Percentiles rank a stretch among this genome's conserved stretches.
Conservation (phyloP, 2,797 vertebrate genomes). For the Syngnathus acus region DNA sequence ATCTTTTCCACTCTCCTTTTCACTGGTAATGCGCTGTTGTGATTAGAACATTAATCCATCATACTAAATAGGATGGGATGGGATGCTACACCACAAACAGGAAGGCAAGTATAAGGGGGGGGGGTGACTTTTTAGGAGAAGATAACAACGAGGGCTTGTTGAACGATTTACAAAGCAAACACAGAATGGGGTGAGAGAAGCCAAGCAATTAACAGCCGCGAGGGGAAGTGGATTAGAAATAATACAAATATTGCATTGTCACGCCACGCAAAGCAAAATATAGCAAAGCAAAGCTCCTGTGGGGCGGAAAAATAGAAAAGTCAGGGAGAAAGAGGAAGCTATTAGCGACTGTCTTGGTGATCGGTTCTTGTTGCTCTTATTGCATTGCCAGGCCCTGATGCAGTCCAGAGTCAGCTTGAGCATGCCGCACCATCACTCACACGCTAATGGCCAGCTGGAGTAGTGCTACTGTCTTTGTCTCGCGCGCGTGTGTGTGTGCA, state of each 20-base stretch:
- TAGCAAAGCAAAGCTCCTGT: conserved; percentile 4
- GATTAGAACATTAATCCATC: conserved; percentile 4
- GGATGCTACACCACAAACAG: conserved; percentile 7
- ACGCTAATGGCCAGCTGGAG: conserved; percentile 29
- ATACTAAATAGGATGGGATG: not conserved
- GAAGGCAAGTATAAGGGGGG: conserved; percentile 4
- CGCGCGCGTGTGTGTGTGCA: not conserved
- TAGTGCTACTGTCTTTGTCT: not conserved
- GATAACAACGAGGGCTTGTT: not conserved
- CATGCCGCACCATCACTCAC: conserved; percentile 37
- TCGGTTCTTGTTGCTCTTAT: conserved; percentile 26
- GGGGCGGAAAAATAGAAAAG: conserved; percentile 7
- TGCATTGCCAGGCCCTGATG: conserved; percentile 17
- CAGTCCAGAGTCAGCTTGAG: conserved; percentile 35
- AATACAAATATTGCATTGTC: conserved; percentile 21
- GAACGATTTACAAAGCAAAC: conserved; percentile 8
- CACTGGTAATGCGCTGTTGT: not conserved
- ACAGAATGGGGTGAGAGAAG: conserved; percentile 3
- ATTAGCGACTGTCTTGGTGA: conserved; percentile 25
- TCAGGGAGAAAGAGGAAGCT: conserved; percentile 1
- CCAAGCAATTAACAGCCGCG: conserved; percentile 29
- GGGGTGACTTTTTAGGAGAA: not conserved
- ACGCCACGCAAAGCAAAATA: not conserved
- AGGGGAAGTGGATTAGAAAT: conserved; percentile 13
- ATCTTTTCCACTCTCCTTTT: conserved; percentile 1